Base-by-base conservation (phyloP, 53 echinoderm and acorn worm genomes). In the Astropecten irregularis region DNA sequence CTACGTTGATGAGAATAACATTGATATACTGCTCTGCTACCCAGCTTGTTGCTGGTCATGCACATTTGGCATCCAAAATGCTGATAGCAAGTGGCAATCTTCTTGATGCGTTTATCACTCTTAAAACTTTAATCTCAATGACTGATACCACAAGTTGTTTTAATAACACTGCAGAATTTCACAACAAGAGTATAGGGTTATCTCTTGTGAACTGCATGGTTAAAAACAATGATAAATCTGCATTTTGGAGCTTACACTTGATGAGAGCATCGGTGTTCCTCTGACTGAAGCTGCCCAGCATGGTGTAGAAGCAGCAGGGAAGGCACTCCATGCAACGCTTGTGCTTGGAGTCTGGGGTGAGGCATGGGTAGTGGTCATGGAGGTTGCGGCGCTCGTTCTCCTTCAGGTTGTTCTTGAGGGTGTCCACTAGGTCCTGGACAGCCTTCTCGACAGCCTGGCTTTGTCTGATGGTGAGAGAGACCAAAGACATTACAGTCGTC, bases 281-380 rank as follows among this genome's bases (percentile, higher is more conserved):
- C 76, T 97, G 99, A 42, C 90, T 94, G 90, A 97, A 97, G 71
- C 91, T 97, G 1, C 89, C 89, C 23, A 94, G 87, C 99, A 97
- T 97, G 65, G 93, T 92, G 16, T 88, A 90, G 92, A 82, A 97
- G 84, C 99, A 87, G 62, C 99, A 97, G 0, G 99, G 92, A 31
- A 97, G 91, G 70, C 99, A 97, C 37, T 97, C 99, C 82, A 97
- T 83, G 50, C 99, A 97, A 39, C 99, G 89, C 76, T 97, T 97
- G 71, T 97, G 92, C 77, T 92, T 94, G 68, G 99, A 92, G 86
- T 97, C 99, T 1, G 99, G 94, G 64, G 92, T 92, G 35, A 97
- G 90, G 68, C 99, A 97, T 21, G 94, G 91, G 81, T 94, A 97
- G 90, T 91, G 86, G 13, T 88, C 94, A 9, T 86, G 66, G 33